Evolutionary conservation across 2,113 vertebrate species (phyloP), one percentile per base, ranked within the genome.

Genomic region (Oncorhynchus clarkii): DNA sequence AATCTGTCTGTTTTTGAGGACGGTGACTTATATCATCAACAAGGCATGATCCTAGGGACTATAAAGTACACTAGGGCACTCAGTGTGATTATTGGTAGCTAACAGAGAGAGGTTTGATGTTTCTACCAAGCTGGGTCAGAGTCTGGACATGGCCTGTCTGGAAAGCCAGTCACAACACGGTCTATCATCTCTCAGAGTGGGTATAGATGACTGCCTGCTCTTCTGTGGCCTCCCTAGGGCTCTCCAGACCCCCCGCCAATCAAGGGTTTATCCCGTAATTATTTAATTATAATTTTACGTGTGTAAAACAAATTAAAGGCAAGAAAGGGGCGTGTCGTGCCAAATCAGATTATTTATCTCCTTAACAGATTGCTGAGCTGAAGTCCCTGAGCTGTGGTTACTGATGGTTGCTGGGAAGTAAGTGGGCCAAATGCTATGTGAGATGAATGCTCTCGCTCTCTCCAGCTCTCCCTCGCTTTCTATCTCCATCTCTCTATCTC

Each of bases 301-400:
- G 94, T 95, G 94, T 92, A 95, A 96, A 94, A 66, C 94, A 96
- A 98, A 97, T 97, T 95, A 97, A 96, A 96, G 93, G 93, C 93
- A 91, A 80, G 87, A 84, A 92, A 94, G 92, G 93, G 94, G 94
- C 93, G 92, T 92, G 94, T 94, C 89, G 91, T 93, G 94, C 94
- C 93, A 95, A 94, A 97, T 95, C 93, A 94, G 95, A 96, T 97
- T 94, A 96, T 97, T 97, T 96, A 95, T 96, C 95, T 96, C 93
- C 91, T 94, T 93, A 96, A 96, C 95, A 96, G 95, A 96, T 93
- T 96, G 95, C 94, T 90, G 89, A 85, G 94, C 94, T 94, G 92
- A 94, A 93, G 94, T 94, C 96, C 95, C 94, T 88, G 93, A 96
- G 96, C 94, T 92, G 92, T 88, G 88, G 92, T 93, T 87, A 88